Evolutionary conservation across 2,888 invertebrate genomes (phyloP), one percentile per base, ranked within the genome.

Genomic region (Candidula unifasciata): DNA sequence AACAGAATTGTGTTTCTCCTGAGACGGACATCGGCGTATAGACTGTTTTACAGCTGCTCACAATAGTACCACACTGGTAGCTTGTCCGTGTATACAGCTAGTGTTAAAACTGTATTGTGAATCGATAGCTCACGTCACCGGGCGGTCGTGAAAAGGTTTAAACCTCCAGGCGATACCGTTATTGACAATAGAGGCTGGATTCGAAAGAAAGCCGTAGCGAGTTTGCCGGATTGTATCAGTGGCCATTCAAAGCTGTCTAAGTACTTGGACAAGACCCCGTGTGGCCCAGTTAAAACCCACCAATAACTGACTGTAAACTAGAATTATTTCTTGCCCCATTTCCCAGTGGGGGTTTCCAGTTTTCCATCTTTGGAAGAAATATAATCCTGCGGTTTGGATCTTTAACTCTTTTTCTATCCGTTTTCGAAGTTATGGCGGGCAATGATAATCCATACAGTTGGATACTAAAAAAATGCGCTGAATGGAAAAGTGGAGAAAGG

Each of bases 171-270:
- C 74, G 3, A 30, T 54, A 54, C 18, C 3, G 30, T 74, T 74
- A 74, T 30, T 54, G 33, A 3, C 54, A 54, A 54, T 54, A 3
- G 16, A 16, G 74, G 30, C 74, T 30, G 3, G 74, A 13, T 54
- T 54, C 27, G 21, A 18, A 30, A 33, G 60, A 18, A 13, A 10
- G 74, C 8, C 35, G 44, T 24, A 18, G 13, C 2, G 27, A 74
- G 35, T 13, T 52, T 52, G n/a, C 52, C 33, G 35, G 33, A 3
- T 10, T 69, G 33, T 54, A 54, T 74, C 30, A 52, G 18, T 74
- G 74, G 18, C 30, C 74, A 74, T 74, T 74, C 30, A n/a, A 27
- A 74, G 27, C 54, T 54, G 74, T 54, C 74, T 30, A 30, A 5
- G 54, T 27, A 33, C 30, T 74, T 54, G 10, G 44, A 30, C 2